phyloP scores from a whole-genome alignment of 2,797 vertebrate genomes.

The Zenarchopterus dispar region DNA sequence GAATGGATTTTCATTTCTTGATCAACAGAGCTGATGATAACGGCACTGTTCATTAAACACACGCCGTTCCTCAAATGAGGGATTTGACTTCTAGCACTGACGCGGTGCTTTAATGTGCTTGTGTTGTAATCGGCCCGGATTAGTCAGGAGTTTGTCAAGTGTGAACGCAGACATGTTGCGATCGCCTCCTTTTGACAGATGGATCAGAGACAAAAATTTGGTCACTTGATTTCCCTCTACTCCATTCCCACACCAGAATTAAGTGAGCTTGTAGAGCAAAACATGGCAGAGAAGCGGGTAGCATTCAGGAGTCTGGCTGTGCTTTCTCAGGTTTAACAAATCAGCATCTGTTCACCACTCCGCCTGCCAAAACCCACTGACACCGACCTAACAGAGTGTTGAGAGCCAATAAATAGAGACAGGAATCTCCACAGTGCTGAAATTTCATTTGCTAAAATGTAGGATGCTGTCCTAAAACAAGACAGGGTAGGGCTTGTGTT shows the following conservation, averaged over 20 bases:
- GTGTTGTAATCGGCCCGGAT: slow-evolving; percentile 69
- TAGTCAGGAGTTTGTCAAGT: slow-evolving; percentile 69
- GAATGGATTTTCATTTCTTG: slow-evolving; percentile 45
- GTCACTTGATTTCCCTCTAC: slow-evolving; percentile 46
- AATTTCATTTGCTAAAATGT: slow-evolving; percentile 29
- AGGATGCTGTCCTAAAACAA: slow-evolving; percentile 5
- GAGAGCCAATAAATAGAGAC: slow-evolving; percentile 11
- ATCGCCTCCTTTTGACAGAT: slow-evolving; percentile 47
- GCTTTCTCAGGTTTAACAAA: slow-evolving; percentile 78
- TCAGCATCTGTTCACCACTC: slow-evolving; percentile 74
- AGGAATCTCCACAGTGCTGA: slow-evolving; percentile 15
- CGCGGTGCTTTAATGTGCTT: slow-evolving; percentile 37
- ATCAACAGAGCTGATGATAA: slow-evolving; percentile 58
- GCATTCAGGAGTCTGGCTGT: slow-evolving; percentile 64
- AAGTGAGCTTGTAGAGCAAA: slow-evolving; percentile 45
- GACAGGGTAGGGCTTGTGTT: no score
- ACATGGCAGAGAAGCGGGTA: slow-evolving; percentile 49
- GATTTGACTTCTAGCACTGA: slow-evolving; percentile 62
- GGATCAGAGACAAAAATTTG: slow-evolving; percentile 54
- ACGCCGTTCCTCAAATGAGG: slow-evolving; percentile 64
- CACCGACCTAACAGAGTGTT: slow-evolving; percentile 54
- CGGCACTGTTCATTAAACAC: slow-evolving; percentile 70
- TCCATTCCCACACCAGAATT: slow-evolving; percentile 30
- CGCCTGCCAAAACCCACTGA: slow-evolving; percentile 61
- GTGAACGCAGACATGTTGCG: slow-evolving; percentile 52